phyloP scores from a whole-genome alignment of 2,888 invertebrate genomes.

The Hypena proboscidalis region DNA sequence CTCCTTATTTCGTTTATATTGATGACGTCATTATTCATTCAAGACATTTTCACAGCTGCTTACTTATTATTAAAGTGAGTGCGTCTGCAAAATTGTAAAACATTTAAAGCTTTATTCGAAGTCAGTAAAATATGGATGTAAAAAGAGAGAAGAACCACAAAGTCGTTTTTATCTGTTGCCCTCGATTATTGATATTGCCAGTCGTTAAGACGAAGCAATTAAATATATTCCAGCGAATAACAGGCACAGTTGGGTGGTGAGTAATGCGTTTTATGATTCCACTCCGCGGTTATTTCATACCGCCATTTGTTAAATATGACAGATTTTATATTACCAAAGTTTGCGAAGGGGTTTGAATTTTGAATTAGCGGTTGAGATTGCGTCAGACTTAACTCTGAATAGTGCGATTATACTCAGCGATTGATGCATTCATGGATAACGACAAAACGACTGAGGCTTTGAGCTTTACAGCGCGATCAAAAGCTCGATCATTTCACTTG shows the following conservation, averaged over 20 bases:
- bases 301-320: constrained; percentile 41
- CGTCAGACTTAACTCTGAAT: constrained; percentile 6
- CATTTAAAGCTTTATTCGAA: constrained; percentile 25
- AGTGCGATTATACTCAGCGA: constrained; percentile 8
- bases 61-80: neutral
- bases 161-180: constrained; percentile 54
- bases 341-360: constrained; percentile 33
- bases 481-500: neutral
- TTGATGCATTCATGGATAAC: neutral
- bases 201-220: constrained; percentile 57
- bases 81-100: neutral
- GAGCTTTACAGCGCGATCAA: neutral
- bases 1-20: neutral
- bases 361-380: constrained; percentile 10
- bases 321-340: constrained; percentile 30
- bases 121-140: constrained; percentile 39
- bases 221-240: constrained; percentile 56
- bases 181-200: constrained; percentile 46
- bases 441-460: neutral
- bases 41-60: neutral
- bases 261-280: constrained; percentile 46
- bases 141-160: constrained; percentile 48
- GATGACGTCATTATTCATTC: constrained; percentile 2
- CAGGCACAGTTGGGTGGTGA: constrained; percentile 47
- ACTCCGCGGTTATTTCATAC: constrained; percentile 36